A percentile compares a stretch with the other conserved stretches of the same genome.
phyloP scores from a whole-genome alignment of 2,113 vertebrate genomes.

The Pedionomus torquatus region DNA sequence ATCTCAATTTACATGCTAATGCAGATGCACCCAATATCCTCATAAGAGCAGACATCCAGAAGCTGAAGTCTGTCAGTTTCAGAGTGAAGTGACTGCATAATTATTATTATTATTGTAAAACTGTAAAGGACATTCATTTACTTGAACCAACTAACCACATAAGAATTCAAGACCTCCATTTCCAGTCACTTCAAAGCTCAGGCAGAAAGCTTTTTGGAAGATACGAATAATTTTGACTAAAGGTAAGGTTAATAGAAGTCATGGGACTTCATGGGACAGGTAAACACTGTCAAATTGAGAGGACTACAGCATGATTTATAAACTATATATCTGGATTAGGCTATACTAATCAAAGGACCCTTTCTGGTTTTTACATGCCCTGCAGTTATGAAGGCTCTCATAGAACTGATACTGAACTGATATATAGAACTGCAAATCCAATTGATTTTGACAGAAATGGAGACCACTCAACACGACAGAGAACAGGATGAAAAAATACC shows the following conservation, averaged over 20 bases:
- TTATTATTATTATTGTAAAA: not conserved
- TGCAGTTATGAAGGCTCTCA: not conserved
- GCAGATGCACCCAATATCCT: not conserved
- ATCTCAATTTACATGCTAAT: rapidly evolving
- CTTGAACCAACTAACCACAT: not conserved
- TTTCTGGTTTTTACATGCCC: not conserved
- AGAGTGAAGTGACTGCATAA: not conserved
- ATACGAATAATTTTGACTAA: not conserved
- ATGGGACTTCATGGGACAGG: not conserved
- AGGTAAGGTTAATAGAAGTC: not conserved
- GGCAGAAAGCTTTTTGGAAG: not conserved
- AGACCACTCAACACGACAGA: not conserved
- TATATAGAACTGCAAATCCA: not conserved
- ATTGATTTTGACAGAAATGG: not conserved
- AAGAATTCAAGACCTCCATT: not conserved
- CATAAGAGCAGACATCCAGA: rapidly evolving
- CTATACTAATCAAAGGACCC: not conserved
- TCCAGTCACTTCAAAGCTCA: not conserved
- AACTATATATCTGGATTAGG: not conserved
- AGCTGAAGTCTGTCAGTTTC: not conserved
- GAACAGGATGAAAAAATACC: not conserved
- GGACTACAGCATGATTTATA: not conserved
- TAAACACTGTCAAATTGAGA: not conserved
- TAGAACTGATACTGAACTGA: not conserved
- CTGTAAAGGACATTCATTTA: not conserved